Conservation (phyloP, 2,797 vertebrate species). For the Apogon hyalosoma region DNA sequence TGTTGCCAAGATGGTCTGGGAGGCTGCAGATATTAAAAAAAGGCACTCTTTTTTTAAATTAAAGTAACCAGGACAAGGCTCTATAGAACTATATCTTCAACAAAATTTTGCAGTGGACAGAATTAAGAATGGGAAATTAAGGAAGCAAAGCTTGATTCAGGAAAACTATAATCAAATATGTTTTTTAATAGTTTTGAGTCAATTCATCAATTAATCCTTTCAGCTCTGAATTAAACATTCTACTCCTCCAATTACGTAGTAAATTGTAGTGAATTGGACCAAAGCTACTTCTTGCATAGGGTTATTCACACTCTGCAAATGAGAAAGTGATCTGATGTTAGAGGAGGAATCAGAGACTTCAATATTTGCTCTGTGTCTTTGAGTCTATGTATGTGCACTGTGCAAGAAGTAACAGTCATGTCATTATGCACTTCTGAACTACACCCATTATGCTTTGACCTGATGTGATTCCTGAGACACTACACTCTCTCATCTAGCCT, state of each 20-base stretch:
- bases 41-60: neutral
- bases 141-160: too few species aligned
- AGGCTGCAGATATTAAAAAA: constrained; percentile 26
- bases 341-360: constrained; percentile 57
- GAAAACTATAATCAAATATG: too few species aligned
- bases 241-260: too few species aligned
- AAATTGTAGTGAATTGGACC: too few species aligned
- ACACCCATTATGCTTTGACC: constrained; percentile 67
- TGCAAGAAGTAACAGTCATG: constrained; percentile 63
- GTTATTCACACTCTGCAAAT: constrained; percentile 32
- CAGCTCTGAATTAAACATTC: too few species aligned
- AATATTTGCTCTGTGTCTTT: constrained; percentile 71
- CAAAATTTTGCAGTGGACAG: neutral
- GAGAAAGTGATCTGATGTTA: constrained; percentile 43
- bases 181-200: too few species aligned
- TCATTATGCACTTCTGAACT: constrained; percentile 73
- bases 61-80: neutral
- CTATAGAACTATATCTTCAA: neutral
- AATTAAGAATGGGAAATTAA: neutral
- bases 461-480: constrained; percentile 57
- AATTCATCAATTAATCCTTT: too few species aligned
- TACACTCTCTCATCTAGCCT: constrained; percentile 49
- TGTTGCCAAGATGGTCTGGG: constrained; percentile 40
- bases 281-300: neutral
- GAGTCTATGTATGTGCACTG: constrained; percentile 33